Evolutionary conservation across 1,140 invertebrate genomes (phyloP).

Genomic region (Cephus cinctus): DNA sequence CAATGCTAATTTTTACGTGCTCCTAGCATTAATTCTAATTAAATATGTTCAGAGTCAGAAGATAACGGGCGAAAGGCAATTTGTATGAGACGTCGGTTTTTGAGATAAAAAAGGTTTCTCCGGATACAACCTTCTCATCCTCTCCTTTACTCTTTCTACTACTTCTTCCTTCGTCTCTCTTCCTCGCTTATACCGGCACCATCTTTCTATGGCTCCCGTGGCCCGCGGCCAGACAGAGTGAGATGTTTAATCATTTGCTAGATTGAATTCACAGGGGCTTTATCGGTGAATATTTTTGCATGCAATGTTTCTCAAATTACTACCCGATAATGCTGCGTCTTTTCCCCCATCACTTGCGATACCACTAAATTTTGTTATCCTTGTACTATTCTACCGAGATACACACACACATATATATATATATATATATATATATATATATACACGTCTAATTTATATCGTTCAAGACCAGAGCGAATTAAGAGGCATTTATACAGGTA

Average conservation of each 20-base stretch:
- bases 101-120: slow-evolving; percentile 32
- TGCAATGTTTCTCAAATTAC: slow-evolving; percentile 27
- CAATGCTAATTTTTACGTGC: slow-evolving; percentile 37
- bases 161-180: too few species aligned
- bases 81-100: slow-evolving; percentile 33
- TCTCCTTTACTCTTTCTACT: too few species aligned
- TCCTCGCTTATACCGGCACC: neutral
- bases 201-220: neutral
- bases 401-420: neutral
- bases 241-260: slow-evolving; percentile 46
- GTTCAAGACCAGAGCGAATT: too few species aligned
- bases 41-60: slow-evolving; percentile 30
- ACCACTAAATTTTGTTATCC: neutral
- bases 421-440: neutral
- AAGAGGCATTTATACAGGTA: too few species aligned
- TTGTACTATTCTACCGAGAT: neutral
- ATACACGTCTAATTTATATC: neutral
- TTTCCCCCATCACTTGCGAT: neutral
- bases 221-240: slow-evolving; percentile 18
- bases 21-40: slow-evolving; percentile 37
- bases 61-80: slow-evolving; percentile 38
- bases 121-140: too few species aligned
- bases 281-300: slow-evolving; percentile 41
- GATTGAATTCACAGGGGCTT: slow-evolving; percentile 35
- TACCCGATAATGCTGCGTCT: neutral